phyloP scores from a whole-genome alignment of 2,888 invertebrate species.

The Ephialtes manifestator region DNA sequence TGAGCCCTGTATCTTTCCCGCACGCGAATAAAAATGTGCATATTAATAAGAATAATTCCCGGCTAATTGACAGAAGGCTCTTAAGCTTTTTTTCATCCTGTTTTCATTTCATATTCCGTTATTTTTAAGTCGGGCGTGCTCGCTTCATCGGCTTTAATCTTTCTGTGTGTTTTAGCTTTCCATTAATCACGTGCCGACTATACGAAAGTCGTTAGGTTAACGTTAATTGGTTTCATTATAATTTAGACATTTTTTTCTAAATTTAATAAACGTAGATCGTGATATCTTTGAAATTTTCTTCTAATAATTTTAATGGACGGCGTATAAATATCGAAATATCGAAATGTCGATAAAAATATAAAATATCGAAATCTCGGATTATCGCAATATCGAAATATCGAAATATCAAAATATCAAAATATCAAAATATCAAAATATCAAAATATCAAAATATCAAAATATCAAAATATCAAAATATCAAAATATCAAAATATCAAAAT shows the following conservation, averaged over 20 bases:
- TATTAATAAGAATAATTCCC: conserved; percentile 67
- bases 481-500: too few species aligned
- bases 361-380: background rate
- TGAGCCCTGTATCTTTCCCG: conserved; percentile 1
- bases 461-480: too few species aligned
- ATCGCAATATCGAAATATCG: too few species aligned
- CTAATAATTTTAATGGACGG: background rate
- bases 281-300: background rate
- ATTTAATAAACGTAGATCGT: background rate
- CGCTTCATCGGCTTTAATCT: conserved; percentile 8
- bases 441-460: too few species aligned
- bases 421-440: too few species aligned
- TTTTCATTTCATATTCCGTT: conserved; percentile 13
- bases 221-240: too few species aligned
- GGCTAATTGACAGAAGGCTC: conserved; percentile 61
- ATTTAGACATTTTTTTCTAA: background rate
- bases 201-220: background rate
- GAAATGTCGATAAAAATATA: too few species aligned
- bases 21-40: conserved; percentile 66
- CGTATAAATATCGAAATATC: background rate
- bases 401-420: too few species aligned
- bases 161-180: background rate
- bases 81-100: conserved; percentile 24
- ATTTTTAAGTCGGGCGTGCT: conserved; percentile 5
- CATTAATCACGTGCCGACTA: background rate